Percentiles rank a stretch among this genome's conserved stretches.
These are phyloP conservation scores for Epinephelus coioides DNA, from an alignment of 2,797 vertebrate species.

Conservation along the genomic window DNA sequence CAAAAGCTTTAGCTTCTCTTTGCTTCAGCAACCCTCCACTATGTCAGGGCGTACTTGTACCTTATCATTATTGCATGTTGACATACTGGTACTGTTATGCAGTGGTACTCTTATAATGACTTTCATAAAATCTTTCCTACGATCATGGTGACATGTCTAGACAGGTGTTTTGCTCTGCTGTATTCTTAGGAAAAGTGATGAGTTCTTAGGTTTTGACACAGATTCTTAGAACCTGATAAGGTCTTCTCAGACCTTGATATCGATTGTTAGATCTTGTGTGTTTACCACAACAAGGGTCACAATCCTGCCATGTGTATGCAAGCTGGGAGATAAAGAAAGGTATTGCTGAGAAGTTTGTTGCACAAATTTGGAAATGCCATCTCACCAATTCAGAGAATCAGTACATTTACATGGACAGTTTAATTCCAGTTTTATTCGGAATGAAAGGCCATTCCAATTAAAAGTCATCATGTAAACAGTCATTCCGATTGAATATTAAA, in stretches of 20 bases:
- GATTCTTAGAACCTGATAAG: neutral
- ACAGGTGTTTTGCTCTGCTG: slow-evolving; percentile 2
- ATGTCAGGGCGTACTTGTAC: neutral
- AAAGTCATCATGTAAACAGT: too few species aligned
- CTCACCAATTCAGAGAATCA: slow-evolving; percentile 3
- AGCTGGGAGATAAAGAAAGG: neutral
- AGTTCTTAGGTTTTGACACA: neutral
- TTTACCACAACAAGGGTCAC: neutral
- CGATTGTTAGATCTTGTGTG: neutral
- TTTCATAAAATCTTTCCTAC: neutral
- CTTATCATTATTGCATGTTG: neutral
- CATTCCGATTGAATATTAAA: too few species aligned
- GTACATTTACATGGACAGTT: too few species aligned
- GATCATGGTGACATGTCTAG: neutral
- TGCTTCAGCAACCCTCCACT: neutral
- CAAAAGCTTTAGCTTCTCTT: slow-evolving; percentile 4
- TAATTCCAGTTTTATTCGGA: too few species aligned
- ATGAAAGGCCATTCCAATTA: too few species aligned
- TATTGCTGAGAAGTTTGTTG: neutral
- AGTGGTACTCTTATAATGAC: too few species aligned
- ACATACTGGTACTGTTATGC: neutral
- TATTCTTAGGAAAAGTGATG: slow-evolving; percentile 4
- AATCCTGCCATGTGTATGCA: neutral
- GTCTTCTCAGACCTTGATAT: neutral
- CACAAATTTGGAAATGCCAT: neutral